phyloP scores from a whole-genome alignment of 1,140 invertebrate species.

The Drosophila nigromelanica region DNA sequence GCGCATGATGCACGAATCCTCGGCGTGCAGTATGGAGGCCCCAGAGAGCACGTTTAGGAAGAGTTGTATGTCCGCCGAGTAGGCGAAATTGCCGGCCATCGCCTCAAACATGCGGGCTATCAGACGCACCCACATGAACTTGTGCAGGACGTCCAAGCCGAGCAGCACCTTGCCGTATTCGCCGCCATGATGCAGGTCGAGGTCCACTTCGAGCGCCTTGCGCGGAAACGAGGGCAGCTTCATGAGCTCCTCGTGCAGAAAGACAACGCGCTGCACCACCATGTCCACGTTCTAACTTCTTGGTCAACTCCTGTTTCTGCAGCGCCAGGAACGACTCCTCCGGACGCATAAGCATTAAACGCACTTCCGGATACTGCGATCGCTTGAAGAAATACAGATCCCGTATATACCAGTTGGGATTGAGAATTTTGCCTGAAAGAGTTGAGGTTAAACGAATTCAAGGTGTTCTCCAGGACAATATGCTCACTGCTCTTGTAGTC shows the following conservation, averaged over 20 bases:
- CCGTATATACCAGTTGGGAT: conserved; percentile 95
- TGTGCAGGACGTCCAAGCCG: conserved; percentile 97
- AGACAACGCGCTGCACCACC: conserved; percentile 98
- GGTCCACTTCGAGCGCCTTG: conserved; percentile 98
- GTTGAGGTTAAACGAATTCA: not conserved
- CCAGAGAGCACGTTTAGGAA: conserved; percentile 99
- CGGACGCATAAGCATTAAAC: conserved; percentile 96
- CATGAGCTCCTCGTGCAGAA: conserved; percentile 99
- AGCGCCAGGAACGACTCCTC: conserved; percentile 95
- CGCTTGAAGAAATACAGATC: conserved; percentile 99
- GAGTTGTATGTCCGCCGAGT: conserved; percentile 98
- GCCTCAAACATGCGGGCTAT: conserved; percentile 99
- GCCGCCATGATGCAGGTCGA: conserved; percentile 96
- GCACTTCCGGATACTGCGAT: conserved; percentile 98
- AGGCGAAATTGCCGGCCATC: conserved; percentile 99
- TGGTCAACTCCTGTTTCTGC: conserved; percentile 95
- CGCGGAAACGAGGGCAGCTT: conserved; percentile 99
- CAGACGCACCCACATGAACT: conserved; percentile 98
- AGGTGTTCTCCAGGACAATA: not conserved
- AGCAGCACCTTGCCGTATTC: conserved; percentile 96
- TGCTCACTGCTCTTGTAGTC: conserved; percentile 98
- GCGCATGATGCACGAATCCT: conserved; percentile 97
- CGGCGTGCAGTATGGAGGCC: conserved; percentile 97
- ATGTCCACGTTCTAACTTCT: conserved; percentile 98
- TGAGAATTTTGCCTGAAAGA: conserved; percentile 84